Percentiles rank a stretch among this genome's conserved stretches.
Conservation (phyloP, 2,113 vertebrate species). For the Castor canadensis region DNA sequence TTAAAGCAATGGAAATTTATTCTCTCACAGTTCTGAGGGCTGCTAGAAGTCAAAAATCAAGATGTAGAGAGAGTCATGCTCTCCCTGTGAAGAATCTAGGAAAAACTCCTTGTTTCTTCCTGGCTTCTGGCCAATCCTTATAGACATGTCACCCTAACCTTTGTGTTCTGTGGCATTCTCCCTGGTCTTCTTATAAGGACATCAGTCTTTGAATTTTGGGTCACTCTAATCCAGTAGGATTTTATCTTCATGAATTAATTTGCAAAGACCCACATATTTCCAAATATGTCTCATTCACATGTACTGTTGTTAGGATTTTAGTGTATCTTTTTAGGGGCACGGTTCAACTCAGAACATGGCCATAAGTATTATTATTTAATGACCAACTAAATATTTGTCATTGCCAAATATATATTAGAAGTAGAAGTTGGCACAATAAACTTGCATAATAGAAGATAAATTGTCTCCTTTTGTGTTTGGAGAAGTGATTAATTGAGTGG, state of each 20-base stretch:
- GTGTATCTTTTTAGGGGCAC: background rate
- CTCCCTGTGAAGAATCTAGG: background rate
- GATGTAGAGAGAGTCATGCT: background rate
- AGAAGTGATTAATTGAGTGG: background rate
- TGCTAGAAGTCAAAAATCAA: background rate
- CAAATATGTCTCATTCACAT: background rate
- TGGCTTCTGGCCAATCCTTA: background rate
- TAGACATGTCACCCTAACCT: background rate
- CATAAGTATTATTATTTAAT: background rate
- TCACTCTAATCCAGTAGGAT: background rate
- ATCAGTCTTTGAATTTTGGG: background rate
- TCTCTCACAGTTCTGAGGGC: background rate
- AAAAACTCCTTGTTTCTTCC: background rate
- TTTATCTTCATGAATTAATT: background rate
- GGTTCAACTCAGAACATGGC: background rate
- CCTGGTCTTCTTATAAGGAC: background rate
- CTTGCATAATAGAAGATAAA: background rate
- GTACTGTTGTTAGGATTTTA: background rate
- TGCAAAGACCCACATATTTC: background rate
- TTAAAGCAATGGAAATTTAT: background rate
- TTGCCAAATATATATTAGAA: background rate
- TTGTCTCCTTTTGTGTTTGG: background rate
- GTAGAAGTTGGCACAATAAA: slow-evolving; percentile 26
- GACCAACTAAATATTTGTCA: slow-evolving; percentile 21
- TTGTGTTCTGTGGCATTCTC: background rate